These are phyloP conservation scores for Xiphydria camelus DNA, from an alignment of 2,888 invertebrate genomes.

Conservation along the genomic window DNA sequence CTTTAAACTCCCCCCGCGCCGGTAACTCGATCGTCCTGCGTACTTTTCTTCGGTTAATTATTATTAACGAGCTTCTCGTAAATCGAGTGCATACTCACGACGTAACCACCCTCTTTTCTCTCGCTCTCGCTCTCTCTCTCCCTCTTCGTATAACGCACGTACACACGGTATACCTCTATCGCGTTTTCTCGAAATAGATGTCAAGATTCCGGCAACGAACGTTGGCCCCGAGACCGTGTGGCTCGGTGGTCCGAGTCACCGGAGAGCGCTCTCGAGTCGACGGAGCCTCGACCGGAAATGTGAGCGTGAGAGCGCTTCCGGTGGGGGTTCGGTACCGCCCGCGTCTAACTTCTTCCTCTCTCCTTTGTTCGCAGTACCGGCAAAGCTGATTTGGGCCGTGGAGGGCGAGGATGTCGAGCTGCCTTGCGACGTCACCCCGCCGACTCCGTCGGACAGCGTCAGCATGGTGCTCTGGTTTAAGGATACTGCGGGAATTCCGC, in stretches of 20 bases:
- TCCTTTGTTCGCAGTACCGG: constrained; percentile 63
- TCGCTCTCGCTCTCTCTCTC: too few species aligned
- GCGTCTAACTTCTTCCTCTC: too few species aligned
- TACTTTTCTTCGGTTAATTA: constrained; percentile 12
- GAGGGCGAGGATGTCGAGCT: constrained; percentile 75
- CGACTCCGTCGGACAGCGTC: constrained; percentile 71
- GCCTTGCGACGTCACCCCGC: constrained; percentile 81
- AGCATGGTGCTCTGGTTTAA: constrained; percentile 91
- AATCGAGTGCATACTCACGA: constrained; percentile 10
- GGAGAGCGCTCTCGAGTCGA: too few species aligned
- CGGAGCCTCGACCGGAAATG: too few species aligned
- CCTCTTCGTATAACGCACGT: too few species aligned
- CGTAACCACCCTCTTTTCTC: too few species aligned
- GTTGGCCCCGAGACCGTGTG: too few species aligned
- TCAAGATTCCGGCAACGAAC: too few species aligned
- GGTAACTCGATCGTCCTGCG: constrained; percentile 8
- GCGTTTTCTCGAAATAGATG: too few species aligned
- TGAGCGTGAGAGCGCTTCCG: too few species aligned
- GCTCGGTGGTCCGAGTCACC: too few species aligned
- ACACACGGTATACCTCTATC: too few species aligned
- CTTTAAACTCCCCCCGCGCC: constrained; percentile 1
- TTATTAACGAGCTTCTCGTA: constrained; percentile 9
- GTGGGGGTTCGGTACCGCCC: constrained; percentile 3
- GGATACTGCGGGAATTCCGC: constrained; percentile 79
- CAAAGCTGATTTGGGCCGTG: constrained; percentile 74